A percentile compares a stretch with the other conserved stretches of the same genome.
Conservation (phyloP, 2,888 invertebrate species). For the Colostygia pectinataria region DNA sequence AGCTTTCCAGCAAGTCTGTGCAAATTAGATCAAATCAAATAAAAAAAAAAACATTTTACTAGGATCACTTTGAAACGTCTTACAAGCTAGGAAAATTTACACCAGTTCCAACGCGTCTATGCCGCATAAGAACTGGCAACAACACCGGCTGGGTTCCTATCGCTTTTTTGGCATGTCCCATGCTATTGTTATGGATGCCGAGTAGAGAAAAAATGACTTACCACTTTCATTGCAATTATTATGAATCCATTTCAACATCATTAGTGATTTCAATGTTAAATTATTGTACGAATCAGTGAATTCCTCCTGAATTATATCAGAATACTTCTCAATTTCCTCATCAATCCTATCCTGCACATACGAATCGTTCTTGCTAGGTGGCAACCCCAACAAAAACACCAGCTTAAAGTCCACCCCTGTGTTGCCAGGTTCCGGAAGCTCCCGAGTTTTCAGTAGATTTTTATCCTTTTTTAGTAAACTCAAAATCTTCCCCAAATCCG, state of each 20-base stretch:
- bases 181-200: no score
- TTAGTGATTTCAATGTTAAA: conserved; percentile 91
- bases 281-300: conserved; percentile 94
- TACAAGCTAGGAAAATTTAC: no score
- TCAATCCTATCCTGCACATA: conserved; percentile 84
- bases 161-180: no score
- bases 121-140: no score
- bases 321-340: conserved; percentile 85
- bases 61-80: no score
- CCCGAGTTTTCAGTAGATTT: conserved; percentile 44
- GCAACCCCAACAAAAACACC: conserved; percentile 84
- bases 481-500: conserved; percentile 56
- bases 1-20: no score
- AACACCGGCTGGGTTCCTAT: no score
- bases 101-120: no score
- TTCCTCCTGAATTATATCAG: conserved; percentile 92
- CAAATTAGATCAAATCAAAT: no score
- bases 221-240: conserved; percentile 84
- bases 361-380: conserved; percentile 80
- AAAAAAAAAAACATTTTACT: no score
- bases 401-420: conserved; percentile 59
- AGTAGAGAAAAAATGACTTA: conserved; percentile 50
- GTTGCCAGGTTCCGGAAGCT: conserved; percentile 35
- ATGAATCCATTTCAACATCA: conserved; percentile 92
- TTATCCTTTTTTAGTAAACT: conserved; percentile 51